phyloP scores from a whole-genome alignment of 2,888 invertebrate genomes.

The Epistrophe eligans region DNA sequence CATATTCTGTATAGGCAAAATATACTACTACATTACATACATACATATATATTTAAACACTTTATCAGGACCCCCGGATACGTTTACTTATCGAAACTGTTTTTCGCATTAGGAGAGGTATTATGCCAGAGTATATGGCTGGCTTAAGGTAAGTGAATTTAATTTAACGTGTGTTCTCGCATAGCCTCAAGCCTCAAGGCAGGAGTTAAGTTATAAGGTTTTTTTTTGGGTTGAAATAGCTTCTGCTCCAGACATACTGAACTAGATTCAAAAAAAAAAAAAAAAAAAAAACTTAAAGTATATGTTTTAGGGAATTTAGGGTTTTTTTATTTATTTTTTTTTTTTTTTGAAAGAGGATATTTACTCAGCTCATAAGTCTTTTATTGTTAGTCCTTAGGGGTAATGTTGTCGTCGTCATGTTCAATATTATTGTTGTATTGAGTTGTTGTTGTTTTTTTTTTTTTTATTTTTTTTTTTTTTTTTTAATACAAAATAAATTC shows the following conservation, averaged over 20 bases:
- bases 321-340: conserved; percentile 4
- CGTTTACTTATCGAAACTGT: conserved; percentile 75
- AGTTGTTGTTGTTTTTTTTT: conserved; percentile 16
- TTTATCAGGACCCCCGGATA: conserved; percentile 73
- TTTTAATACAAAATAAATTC: neutral
- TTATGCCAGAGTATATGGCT: conserved; percentile 47
- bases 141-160: conserved; percentile 73
- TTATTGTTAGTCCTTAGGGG: conserved; percentile 55
- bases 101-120: conserved; percentile 71
- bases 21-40: conserved; percentile 1
- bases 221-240: neutral
- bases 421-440: conserved; percentile 54
- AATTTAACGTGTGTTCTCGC: conserved; percentile 70
- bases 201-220: neutral
- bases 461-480: no score
- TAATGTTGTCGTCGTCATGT: conserved; percentile 31
- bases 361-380: conserved; percentile 58
- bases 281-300: neutral
- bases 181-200: conserved; percentile 49
- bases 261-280: conserved; percentile 9
- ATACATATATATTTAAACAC: conserved; percentile 61
- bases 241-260: conserved; percentile 43
- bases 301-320: conserved; percentile 11
- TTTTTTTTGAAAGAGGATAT: conserved; percentile 29
- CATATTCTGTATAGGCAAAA: conserved; percentile 62